phyloP scores from a whole-genome alignment of 2,888 invertebrate species.

The Mythimna lalbum region DNA sequence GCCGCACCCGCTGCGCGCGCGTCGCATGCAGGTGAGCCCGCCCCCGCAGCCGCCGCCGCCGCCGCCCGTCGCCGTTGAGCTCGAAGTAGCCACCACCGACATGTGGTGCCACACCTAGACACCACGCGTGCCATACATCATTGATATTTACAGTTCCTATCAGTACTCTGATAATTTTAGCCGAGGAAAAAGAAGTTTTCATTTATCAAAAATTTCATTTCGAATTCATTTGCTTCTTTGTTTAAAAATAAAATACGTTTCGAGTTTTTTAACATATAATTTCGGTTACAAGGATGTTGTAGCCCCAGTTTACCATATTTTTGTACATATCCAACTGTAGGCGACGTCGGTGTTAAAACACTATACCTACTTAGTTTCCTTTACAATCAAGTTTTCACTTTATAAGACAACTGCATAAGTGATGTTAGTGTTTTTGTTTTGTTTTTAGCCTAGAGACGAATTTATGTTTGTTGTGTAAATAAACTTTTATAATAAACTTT shows the following conservation, averaged over 20 bases:
- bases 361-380: conserved; percentile 55
- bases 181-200: conserved; percentile 35
- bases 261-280: conserved; percentile 47
- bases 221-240: conserved; percentile 44
- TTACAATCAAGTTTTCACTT: conserved; percentile 61
- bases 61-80: conserved; percentile 84
- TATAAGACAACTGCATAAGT: conserved; percentile 50
- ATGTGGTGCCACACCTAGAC: conserved; percentile 78
- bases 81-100: conserved; percentile 86
- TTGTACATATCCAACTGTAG: conserved; percentile 63
- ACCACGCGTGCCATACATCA: neutral
- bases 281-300: conserved; percentile 40
- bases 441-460: conserved; percentile 60
- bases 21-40: conserved; percentile 75
- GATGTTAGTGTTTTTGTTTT: conserved; percentile 69
- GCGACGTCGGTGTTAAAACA: conserved; percentile 88
- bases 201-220: conserved; percentile 44
- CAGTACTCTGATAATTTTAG: conserved; percentile 23
- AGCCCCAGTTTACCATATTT: conserved; percentile 35
- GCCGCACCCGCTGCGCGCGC: conserved; percentile 68
- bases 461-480: conserved; percentile 74
- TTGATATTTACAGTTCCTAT: conserved; percentile 9
- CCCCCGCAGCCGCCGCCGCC: conserved; percentile 66
- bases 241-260: conserved; percentile 58
- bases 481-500: conserved; percentile 70